Base-by-base conservation (phyloP, 2,888 invertebrate genomes). In the Encarsia formosa region DNA sequence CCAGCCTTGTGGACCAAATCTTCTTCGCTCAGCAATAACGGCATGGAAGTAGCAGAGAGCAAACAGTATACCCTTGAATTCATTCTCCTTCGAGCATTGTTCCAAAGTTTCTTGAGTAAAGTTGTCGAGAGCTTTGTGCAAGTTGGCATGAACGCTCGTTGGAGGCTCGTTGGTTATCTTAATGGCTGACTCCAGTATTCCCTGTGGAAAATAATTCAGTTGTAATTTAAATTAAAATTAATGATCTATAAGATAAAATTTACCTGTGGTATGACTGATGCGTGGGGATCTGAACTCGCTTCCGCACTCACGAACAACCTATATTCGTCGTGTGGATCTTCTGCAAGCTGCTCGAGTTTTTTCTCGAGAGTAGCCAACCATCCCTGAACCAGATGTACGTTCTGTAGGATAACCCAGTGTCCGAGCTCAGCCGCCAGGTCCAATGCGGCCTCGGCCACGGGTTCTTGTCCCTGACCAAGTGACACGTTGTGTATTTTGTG, bases 141-240 rank as follows among this genome's bases (percentile, higher is more conserved):
- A 79, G 74, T 96, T 96, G 2, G 94, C 93, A 76, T 85, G 83
- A 89, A 96, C 94, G 24, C 96, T 95, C 8, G 89, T 91, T 0
- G 96, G 95, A 0, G 95, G 94, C 73, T 96, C 95, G 65, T 95
- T 96, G 2, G 95, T 95, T 52, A 96, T 94, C 77, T 96, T 96
- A 67, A 96, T 92, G 1, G 92, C 88, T 0, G 92, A 88, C 71
- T 96, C 94, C 24, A 96, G 75, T 63, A 96, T 89, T 18, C 95
- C 95, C 77, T 94, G 87, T 0, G 83, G 1, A 4, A 15, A 22
- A 22, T n/a, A 9, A 23, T 24, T 1, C 11, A 26, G 6, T 8
- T 26, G 26, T 26, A 11, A 26, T 26, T 32, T 1, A 24, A 24
- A 13, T 8, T 20, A 18, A 9, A 34, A 15, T 15, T 8, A 29